Evolutionary conservation across 1,140 invertebrate genomes (phyloP).

Genomic region (Stegodyphus mimosarum): DNA sequence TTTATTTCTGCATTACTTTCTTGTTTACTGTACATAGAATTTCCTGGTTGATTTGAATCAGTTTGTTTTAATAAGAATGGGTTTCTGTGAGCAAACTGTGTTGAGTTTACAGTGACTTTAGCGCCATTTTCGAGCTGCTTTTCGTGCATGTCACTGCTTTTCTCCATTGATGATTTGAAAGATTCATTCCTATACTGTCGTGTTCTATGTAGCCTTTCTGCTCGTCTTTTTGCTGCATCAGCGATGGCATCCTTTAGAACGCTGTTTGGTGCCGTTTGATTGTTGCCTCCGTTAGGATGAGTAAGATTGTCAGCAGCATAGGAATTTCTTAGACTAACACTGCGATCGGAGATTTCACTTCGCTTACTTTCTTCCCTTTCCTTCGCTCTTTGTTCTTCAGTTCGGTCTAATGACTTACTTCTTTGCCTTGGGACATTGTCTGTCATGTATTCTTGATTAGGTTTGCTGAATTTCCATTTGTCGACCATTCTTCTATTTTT

Average conservation of each 20-base stretch:
- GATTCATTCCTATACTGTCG: slow-evolving; percentile 29
- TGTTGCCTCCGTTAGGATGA: background rate
- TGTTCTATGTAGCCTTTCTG: slow-evolving; percentile 24
- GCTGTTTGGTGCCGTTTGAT: background rate
- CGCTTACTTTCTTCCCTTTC: slow-evolving; percentile 3
- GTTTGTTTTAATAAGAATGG: background rate
- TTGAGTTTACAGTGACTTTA: background rate
- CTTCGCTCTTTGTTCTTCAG: slow-evolving; percentile 19
- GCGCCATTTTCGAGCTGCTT: no score
- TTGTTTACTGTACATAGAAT: background rate
- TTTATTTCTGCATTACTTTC: slow-evolving; percentile 3
- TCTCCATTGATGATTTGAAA: slow-evolving; percentile 38
- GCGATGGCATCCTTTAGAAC: slow-evolving; percentile 43
- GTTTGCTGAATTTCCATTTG: slow-evolving; percentile 55
- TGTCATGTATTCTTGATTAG: background rate
- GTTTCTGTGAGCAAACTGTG: background rate
- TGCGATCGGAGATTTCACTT: slow-evolving; percentile 31
- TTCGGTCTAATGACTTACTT: slow-evolving; percentile 47
- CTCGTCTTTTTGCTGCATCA: slow-evolving; percentile 40
- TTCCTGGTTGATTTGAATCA: background rate
- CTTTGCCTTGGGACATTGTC: background rate
- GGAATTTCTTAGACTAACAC: slow-evolving; percentile 27
- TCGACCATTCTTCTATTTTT: slow-evolving; percentile 52
- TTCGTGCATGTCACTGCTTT: background rate
- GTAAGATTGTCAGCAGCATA: background rate